phyloP scores from a whole-genome alignment of 2,113 vertebrate species.

The Mirounga angustirostris region DNA sequence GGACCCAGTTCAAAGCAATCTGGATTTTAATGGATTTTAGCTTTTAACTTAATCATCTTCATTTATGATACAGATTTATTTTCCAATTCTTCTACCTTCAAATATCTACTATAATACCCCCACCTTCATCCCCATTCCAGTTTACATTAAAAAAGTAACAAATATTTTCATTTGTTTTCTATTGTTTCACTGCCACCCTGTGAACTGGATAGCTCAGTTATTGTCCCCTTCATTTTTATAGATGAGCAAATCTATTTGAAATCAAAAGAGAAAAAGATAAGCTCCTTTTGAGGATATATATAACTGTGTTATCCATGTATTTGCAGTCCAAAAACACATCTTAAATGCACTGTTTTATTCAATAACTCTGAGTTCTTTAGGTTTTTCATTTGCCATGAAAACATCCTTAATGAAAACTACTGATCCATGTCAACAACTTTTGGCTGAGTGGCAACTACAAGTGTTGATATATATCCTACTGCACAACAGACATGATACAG shows the following conservation, averaged over 20 bases:
- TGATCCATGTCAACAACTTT: too few species aligned
- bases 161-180: neutral
- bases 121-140: neutral
- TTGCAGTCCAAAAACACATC: neutral
- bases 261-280: conserved; percentile 11
- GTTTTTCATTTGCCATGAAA: neutral
- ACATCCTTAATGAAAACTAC: neutral
- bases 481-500: neutral
- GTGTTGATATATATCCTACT: neutral
- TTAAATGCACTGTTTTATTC: neutral
- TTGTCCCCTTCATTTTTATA: neutral
- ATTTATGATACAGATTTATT: neutral
- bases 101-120: neutral
- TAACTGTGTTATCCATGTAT: neutral
- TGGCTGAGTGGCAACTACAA: neutral
- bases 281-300: neutral
- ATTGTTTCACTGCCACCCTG: neutral
- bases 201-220: neutral
- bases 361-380: neutral
- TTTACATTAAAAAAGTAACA: neutral
- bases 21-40: conserved; percentile 40
- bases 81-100: neutral
- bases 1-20: neutral
- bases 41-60: neutral
- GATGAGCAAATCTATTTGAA: neutral